phyloP scores from a whole-genome alignment of 2,113 vertebrate species.

The Leucopsar rothschildi region DNA sequence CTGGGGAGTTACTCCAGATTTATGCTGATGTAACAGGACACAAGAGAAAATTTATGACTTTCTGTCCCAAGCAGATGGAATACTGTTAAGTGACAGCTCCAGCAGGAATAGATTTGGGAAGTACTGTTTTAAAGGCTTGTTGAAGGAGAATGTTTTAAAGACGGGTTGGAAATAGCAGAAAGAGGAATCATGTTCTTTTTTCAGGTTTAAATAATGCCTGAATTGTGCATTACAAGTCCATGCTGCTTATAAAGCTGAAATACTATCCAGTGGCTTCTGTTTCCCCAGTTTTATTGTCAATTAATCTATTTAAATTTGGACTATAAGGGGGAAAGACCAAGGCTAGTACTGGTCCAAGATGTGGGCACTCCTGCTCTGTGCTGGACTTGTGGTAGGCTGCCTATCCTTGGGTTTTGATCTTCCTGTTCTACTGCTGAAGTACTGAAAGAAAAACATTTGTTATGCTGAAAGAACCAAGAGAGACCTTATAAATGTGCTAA shows the following conservation, averaged over 20 bases:
- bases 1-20: not conserved
- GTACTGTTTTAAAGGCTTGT: not conserved
- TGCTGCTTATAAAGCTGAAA: not conserved
- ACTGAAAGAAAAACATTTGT: not conserved
- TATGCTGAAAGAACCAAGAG: not conserved
- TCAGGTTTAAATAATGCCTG: not conserved
- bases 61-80: not conserved
- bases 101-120: not conserved
- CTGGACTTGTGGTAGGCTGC: not conserved
- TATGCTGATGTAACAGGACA: not conserved
- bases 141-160: not conserved
- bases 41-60: not conserved
- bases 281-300: not conserved
- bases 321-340: not conserved
- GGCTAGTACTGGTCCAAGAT: not conserved
- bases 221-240: not conserved
- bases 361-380: not conserved
- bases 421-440: not conserved
- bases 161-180: not conserved
- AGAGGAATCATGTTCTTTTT: not conserved
- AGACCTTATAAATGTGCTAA: not conserved
- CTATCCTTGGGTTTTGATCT: not conserved
- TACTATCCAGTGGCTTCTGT: not conserved
- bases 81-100: not conserved
- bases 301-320: not conserved